Evolutionary conservation across 2,888 invertebrate species (phyloP).

Genomic region (Drosophila nr. perissopoda): DNA sequence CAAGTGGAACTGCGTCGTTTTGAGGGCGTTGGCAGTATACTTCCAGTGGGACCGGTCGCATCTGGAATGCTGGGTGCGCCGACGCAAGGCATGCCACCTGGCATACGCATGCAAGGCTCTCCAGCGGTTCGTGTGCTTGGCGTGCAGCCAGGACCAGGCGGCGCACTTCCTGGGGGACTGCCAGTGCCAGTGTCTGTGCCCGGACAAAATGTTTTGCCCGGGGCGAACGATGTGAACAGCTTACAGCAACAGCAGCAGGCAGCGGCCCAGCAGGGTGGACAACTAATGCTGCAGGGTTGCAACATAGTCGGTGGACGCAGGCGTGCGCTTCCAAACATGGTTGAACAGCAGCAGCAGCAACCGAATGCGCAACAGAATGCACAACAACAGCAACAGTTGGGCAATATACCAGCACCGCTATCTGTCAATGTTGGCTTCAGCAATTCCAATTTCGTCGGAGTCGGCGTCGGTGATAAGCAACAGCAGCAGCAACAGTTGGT

Average conservation of each 20-base stretch:
- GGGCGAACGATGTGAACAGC: constrained; percentile 60
- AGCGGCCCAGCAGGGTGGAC: constrained; percentile 46
- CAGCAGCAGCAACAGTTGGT: constrained; percentile 58
- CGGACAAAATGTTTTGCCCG: constrained; percentile 54
- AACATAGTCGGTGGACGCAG: constrained; percentile 73
- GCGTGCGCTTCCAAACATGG: constrained; percentile 64
- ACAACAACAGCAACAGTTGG: constrained; percentile 68
- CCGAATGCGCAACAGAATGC: constrained; percentile 56
- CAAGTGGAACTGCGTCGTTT: constrained; percentile 82
- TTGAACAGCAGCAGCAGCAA: constrained; percentile 64
- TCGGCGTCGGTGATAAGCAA: constrained; percentile 43
- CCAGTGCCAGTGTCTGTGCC: constrained; percentile 45
- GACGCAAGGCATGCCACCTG: constrained; percentile 77
- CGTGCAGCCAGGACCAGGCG: constrained; percentile 69
- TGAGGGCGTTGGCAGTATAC: constrained; percentile 70
- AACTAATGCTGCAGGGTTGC: constrained; percentile 65
- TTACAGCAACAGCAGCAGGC: constrained; percentile 66
- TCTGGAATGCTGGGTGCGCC: constrained; percentile 53
- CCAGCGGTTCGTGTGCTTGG: constrained; percentile 77
- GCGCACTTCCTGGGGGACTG: constrained; percentile 48
- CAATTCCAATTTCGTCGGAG: constrained; percentile 77
- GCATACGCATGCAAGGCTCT: constrained; percentile 83
- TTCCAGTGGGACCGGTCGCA: constrained; percentile 64
- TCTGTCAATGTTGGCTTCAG: constrained; percentile 84
- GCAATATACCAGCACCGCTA: constrained; percentile 84